Evolutionary conservation across 2,113 vertebrate species (phyloP).

Genomic region (Campylomormyrus numenius): DNA sequence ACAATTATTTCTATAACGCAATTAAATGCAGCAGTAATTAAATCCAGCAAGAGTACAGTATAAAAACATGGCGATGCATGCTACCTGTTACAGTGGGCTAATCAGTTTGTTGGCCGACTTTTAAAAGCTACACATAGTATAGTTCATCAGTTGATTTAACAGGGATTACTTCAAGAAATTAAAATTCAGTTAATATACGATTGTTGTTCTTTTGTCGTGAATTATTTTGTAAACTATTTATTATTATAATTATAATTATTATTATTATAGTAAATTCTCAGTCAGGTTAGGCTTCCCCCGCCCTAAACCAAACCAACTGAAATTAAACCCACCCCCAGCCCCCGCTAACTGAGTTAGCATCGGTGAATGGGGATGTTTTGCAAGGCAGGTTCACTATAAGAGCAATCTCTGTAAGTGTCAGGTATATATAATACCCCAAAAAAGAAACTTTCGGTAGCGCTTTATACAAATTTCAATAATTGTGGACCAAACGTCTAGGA

Average conservation of each 20-base stretch:
- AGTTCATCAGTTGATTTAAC: background rate
- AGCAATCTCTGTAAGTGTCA: background rate
- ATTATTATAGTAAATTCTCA: background rate
- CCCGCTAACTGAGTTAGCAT: background rate
- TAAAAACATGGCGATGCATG: background rate
- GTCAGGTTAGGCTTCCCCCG: background rate
- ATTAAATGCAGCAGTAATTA: background rate
- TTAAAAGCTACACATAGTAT: background rate
- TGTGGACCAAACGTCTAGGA: background rate
- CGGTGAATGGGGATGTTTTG: background rate
- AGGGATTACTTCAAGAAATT: background rate
- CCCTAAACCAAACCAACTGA: background rate
- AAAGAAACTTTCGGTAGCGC: background rate
- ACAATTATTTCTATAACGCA: background rate
- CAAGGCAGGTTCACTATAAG: background rate
- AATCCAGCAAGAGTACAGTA: background rate
- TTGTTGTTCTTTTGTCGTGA: background rate
- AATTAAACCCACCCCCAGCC: background rate
- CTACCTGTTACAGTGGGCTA: background rate
- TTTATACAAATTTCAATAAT: background rate
- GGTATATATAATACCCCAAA: background rate
- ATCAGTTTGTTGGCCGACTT: background rate
- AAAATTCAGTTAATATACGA: background rate
- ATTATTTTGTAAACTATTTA: background rate
- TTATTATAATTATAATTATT: background rate